phyloP scores from a whole-genome alignment of 1,140 invertebrate species.

The Panagrolaimus sp. region DNA sequence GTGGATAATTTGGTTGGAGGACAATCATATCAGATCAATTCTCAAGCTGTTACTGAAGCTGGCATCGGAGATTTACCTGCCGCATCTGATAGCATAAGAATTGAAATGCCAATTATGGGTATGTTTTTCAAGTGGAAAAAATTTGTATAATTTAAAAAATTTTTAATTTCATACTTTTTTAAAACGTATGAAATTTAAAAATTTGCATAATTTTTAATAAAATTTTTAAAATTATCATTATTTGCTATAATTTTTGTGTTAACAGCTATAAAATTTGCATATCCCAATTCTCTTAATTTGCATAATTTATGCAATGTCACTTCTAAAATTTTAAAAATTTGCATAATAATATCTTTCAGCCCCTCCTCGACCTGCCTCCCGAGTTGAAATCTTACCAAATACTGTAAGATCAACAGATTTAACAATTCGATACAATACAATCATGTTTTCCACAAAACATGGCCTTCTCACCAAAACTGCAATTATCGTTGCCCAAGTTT shows the following conservation, averaged over 20 bases:
- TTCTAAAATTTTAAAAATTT: too few species aligned
- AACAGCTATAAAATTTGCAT: too few species aligned
- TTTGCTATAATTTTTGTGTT: too few species aligned
- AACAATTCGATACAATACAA: slow-evolving; percentile 42
- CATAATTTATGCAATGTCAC: too few species aligned
- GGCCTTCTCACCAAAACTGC: slow-evolving; percentile 45
- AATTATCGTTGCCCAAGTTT: slow-evolving; percentile 52
- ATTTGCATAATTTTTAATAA: too few species aligned
- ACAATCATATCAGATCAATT: slow-evolving; percentile 41
- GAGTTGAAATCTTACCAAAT: slow-evolving; percentile 41
- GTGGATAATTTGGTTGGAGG: slow-evolving; percentile 52
- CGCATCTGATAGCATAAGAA: slow-evolving; percentile 16
- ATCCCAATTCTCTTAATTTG: too few species aligned
- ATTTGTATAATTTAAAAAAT: too few species aligned
- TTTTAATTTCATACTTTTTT: too few species aligned
- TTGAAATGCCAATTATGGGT: slow-evolving; percentile 47
- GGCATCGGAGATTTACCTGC: slow-evolving; percentile 35
- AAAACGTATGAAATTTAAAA: too few species aligned
- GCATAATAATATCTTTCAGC: slow-evolving; percentile 35
- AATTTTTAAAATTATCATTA: too few species aligned
- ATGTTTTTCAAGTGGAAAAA: not conserved
- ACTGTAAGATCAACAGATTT: slow-evolving; percentile 38
- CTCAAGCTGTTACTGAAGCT: slow-evolving; percentile 54
- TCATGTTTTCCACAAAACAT: slow-evolving; percentile 44
- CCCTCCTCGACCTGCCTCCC: slow-evolving; percentile 39